These are phyloP conservation scores for Aphodius sticticus DNA, from an alignment of 2,888 invertebrate genomes.

Conservation along the genomic window DNA sequence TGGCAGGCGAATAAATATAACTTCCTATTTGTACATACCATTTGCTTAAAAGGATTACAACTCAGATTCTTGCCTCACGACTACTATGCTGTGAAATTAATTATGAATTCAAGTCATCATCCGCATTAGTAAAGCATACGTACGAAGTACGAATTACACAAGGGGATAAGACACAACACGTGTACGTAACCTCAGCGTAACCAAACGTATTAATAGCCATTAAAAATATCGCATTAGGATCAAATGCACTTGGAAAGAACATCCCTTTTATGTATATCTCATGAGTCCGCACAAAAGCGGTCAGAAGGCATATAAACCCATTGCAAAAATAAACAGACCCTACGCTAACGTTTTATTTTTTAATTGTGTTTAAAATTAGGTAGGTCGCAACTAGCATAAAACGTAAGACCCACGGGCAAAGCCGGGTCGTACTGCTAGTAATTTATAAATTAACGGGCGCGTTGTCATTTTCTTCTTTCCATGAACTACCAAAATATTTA, in stretches of 20 bases:
- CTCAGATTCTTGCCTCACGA: background rate
- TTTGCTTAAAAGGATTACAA: background rate
- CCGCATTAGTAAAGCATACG: background rate
- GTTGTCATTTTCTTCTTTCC: no score
- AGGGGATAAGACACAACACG: background rate
- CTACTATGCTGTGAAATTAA: background rate
- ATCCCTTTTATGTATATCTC: no score
- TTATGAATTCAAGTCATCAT: background rate
- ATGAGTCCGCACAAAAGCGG: no score
- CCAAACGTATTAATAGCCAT: background rate
- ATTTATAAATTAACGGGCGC: no score
- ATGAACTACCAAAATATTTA: no score
- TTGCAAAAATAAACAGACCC: no score
- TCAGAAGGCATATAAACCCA: no score
- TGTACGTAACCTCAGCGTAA: background rate
- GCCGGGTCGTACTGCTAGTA: no score
- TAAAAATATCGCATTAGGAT: background rate
- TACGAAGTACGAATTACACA: background rate
- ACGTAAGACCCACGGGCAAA: no score
- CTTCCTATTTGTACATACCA: background rate
- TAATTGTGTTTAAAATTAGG: no score
- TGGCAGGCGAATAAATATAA: background rate
- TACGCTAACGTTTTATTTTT: no score
- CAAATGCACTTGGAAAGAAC: background rate
- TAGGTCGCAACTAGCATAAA: no score